phyloP scores from a whole-genome alignment of 2,113 vertebrate genomes.

The Sinocyclocheilus rhinocerous region DNA sequence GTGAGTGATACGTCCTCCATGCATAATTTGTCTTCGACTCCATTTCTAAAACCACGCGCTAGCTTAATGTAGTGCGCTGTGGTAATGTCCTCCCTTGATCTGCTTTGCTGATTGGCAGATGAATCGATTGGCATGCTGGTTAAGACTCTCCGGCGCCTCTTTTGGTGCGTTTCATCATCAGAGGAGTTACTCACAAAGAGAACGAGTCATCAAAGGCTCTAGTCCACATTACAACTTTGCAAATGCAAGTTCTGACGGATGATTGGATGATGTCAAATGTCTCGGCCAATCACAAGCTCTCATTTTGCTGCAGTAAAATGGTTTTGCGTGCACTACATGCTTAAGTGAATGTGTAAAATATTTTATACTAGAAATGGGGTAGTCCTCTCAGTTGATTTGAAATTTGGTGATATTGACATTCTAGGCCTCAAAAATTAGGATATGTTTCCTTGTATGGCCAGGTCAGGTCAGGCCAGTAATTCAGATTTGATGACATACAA shows the following conservation, averaged over 20 bases:
- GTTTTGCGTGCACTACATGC: neutral
- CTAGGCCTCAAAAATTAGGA: too few species aligned
- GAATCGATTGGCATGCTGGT: constrained; percentile 35
- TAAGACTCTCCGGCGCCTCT: constrained; percentile 24
- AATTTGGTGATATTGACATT: too few species aligned
- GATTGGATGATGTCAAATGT: constrained; percentile 10
- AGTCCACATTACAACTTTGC: constrained; percentile 19
- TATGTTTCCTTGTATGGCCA: too few species aligned
- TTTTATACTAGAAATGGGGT: neutral
- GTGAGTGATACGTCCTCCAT: constrained; percentile 13
- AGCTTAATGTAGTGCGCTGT: constrained; percentile 22
- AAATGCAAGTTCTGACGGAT: neutral
- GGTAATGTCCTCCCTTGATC: constrained; percentile 41
- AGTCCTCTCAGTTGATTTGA: too few species aligned
- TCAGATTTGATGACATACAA: too few species aligned
- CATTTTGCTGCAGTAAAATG: constrained; percentile 12
- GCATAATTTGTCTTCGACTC: constrained; percentile 28
- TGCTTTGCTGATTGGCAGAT: constrained; percentile 36
- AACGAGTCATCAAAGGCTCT: constrained; percentile 29
- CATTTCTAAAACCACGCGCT: constrained; percentile 13
- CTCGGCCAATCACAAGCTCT: neutral
- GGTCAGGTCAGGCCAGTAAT: too few species aligned
- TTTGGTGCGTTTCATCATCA: constrained; percentile 38
- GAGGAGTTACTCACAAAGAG: constrained; percentile 17
- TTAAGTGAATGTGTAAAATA: neutral